Evolutionary conservation across 1,140 invertebrate species (phyloP).

Genomic region (Melitaea cinxia): DNA sequence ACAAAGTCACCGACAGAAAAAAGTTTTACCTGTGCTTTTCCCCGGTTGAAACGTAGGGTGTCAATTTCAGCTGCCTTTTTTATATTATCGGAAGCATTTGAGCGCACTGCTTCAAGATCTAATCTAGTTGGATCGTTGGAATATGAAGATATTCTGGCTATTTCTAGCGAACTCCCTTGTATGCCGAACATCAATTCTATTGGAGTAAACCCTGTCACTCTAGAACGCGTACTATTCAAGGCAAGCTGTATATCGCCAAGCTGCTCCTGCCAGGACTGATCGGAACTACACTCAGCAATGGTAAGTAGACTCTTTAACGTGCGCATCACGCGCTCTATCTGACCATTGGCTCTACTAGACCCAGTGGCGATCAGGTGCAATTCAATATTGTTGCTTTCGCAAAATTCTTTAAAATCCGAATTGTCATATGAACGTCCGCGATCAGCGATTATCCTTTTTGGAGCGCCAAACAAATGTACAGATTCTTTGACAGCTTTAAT

Average conservation of each 20-base stretch:
- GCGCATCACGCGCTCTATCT: conserved; percentile 53
- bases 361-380: conserved; percentile 51
- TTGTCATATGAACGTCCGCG: conserved; percentile 37
- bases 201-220: too few species aligned
- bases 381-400: conserved; percentile 31
- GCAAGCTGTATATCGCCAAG: conserved; percentile 35
- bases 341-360: conserved; percentile 46
- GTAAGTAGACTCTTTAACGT: conserved; percentile 38
- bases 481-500: not conserved
- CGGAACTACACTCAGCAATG: conserved; percentile 15
- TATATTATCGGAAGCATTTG: too few species aligned
- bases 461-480: conserved; percentile 39
- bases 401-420: conserved; percentile 38
- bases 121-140: too few species aligned
- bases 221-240: conserved; percentile 32
- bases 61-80: too few species aligned
- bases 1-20: too few species aligned
- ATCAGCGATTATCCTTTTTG: conserved; percentile 39
- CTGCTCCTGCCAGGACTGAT: conserved; percentile 16
- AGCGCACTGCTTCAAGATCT: too few species aligned
- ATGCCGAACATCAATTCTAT: too few species aligned
- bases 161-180: too few species aligned
- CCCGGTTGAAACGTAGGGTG: too few species aligned
- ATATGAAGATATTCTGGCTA: too few species aligned
- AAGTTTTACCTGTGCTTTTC: too few species aligned